Evolutionary conservation across 2,113 vertebrate species (phyloP).

Genomic region (Raja brachyura): DNA sequence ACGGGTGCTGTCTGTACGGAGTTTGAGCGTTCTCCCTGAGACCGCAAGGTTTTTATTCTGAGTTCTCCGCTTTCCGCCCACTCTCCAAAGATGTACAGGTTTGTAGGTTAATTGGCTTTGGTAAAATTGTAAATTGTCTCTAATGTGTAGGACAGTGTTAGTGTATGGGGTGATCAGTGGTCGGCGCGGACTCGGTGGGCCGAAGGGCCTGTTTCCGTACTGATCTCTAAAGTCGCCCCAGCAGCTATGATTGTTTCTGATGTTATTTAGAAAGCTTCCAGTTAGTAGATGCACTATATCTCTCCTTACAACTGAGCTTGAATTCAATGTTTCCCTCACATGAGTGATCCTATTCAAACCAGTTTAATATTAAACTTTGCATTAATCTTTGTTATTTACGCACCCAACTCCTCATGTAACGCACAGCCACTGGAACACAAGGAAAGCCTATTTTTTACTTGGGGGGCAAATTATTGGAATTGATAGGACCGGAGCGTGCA

Average conservation of each 20-base stretch:
- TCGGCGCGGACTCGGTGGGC: too few relatives aligned
- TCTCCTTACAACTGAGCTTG: background rate
- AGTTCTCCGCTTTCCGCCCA: too few relatives aligned
- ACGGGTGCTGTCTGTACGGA: too few relatives aligned
- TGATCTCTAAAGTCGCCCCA: too few relatives aligned
- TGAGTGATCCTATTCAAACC: conserved; percentile 1
- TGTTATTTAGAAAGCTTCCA: background rate
- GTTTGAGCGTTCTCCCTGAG: too few relatives aligned
- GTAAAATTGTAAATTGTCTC: too few relatives aligned
- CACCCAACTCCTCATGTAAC: background rate
- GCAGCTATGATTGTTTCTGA: background rate
- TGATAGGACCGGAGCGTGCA: background rate
- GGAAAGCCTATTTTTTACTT: background rate
- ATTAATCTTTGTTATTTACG: background rate
- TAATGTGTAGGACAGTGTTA: too few relatives aligned
- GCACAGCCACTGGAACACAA: background rate
- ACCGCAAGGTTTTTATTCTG: too few relatives aligned
- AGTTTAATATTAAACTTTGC: background rate
- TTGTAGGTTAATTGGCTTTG: too few relatives aligned
- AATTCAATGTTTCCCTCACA: background rate
- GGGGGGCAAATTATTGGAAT: background rate
- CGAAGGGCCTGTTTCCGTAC: too few relatives aligned
- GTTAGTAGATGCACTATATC: background rate
- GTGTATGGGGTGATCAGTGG: too few relatives aligned
- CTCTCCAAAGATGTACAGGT: too few relatives aligned